phyloP scores from a whole-genome alignment of 1,140 invertebrate species.

The Papilio dardanus region DNA sequence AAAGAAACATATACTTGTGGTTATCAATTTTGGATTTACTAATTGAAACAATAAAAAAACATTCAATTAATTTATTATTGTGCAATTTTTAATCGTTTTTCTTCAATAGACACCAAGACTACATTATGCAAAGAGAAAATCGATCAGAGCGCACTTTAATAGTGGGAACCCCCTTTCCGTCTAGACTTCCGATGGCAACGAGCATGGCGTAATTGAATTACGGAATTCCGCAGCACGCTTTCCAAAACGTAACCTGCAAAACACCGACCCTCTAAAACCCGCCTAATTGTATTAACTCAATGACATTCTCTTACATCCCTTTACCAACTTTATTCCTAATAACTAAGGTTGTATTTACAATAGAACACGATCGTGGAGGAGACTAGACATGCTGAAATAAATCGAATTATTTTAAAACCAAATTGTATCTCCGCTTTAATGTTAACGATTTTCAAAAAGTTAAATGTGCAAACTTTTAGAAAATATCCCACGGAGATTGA shows the following conservation, averaged over 20 bases:
- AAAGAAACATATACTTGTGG: too few relatives aligned
- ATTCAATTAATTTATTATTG: not conserved
- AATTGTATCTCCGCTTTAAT: not conserved
- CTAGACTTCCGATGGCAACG: conserved; percentile 22
- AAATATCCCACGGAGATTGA: not conserved
- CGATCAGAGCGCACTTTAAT: not conserved
- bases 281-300: conserved; percentile 24
- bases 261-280: conserved; percentile 3
- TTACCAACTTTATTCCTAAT: not conserved
- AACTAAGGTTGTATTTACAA: not conserved
- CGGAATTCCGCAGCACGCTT: conserved; percentile 6
- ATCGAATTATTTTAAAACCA: conserved; percentile 17
- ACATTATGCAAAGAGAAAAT: not conserved
- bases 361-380: not conserved
- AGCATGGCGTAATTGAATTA: not conserved
- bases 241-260: conserved; percentile 1
- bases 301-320: not conserved
- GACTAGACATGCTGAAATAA: conserved; percentile 4
- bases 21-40: too few relatives aligned
- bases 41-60: not conserved
- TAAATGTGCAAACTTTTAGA: not conserved
- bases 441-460: not conserved
- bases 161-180: not conserved
- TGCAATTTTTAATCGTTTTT: not conserved
- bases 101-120: not conserved